Base-by-base conservation (phyloP, 2,888 invertebrate species). In the Chironomus riparius region DNA sequence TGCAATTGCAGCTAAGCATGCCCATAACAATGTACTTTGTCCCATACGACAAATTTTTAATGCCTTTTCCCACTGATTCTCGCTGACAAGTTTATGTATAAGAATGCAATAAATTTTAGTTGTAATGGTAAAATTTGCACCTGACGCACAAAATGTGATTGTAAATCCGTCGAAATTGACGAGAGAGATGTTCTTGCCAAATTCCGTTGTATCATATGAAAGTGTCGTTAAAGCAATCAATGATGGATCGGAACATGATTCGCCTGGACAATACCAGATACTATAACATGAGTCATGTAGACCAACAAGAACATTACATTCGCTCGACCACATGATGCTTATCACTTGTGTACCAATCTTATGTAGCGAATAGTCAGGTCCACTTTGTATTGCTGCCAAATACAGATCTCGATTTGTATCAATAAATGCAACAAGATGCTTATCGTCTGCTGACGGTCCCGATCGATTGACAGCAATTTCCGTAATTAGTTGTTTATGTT, bases 331-430 rank as follows among this genome's bases (percentile, higher is more conserved):
- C 80, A 85, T 85, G 2, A 83, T 80, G 0, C 86, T 82, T 65
- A 85, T 85, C 1, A 87, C 84, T 79, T 87, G 87, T 1, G 86
- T 85, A 77, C 90, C 70, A 76, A 76, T 68, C 47, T 76, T 76
- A 24, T 76, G 61, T 12, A 71, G 12, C 5, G 12, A 28, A 21
- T 65, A 76, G 10, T 71, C 76, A 18, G 69, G 38, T n/a, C 69
- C 76, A 24, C 69, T 76, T 24, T 62, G 76, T 24, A 92, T 87
- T 77, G 92, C 88, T 3, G 94, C 88, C 18, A 98, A 87, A 82
- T 92, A 94, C 15, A 98, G 85, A 83, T 98, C 97, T 79, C 91
- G 88, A 81, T 96, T 96, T 80, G 88, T 89, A 84, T 99, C 98
- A 28, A 98, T 86, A 77, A 98, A 86, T 22, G 24, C 65, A 0